These are phyloP conservation scores for Kobus ellipsiprymnus DNA, from an alignment of 2,113 vertebrate genomes.

Conservation along the genomic window DNA sequence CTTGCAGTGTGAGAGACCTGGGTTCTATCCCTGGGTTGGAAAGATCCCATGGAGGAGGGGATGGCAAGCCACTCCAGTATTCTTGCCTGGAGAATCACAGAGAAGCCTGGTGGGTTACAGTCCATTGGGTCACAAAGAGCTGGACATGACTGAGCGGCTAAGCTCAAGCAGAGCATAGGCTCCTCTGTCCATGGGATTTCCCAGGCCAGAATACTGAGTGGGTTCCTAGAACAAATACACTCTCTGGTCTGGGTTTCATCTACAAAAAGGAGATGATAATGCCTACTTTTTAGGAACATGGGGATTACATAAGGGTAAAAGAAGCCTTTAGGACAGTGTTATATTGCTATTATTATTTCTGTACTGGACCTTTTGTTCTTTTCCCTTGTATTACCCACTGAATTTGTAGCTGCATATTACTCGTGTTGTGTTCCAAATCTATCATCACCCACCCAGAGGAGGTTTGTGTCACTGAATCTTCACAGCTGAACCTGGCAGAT, in stretches of 20 bases:
- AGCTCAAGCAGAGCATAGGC: background rate
- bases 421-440: background rate
- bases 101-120: background rate
- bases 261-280: background rate
- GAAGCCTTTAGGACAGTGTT: background rate
- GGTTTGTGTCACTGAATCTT: background rate
- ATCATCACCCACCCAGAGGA: background rate
- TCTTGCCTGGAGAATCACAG: background rate
- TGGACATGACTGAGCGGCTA: background rate
- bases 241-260: background rate
- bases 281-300: background rate
- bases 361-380: background rate
- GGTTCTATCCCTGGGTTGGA: background rate
- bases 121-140: background rate
- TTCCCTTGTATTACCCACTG: background rate
- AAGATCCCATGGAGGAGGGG: background rate
- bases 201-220: background rate
- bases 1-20: background rate
- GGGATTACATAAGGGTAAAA: background rate
- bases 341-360: background rate
- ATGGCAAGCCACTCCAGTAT: background rate
- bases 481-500: background rate
- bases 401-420: background rate
- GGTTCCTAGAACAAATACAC: background rate
- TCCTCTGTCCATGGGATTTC: background rate